These are phyloP conservation scores for Acanthosepion pharaonis DNA, from an alignment of 2,888 invertebrate genomes.

Conservation along the genomic window DNA sequence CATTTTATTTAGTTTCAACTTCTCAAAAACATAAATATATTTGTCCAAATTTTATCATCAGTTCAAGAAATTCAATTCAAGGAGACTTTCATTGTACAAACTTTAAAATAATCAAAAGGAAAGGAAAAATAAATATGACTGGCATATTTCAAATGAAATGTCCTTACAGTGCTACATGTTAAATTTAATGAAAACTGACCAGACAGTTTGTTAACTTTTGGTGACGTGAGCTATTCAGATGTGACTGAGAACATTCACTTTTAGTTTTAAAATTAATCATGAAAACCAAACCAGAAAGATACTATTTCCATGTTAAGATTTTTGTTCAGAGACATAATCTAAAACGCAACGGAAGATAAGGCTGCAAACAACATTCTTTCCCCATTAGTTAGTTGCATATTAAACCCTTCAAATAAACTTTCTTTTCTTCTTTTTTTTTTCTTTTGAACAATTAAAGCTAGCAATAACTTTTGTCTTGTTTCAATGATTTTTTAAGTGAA, in stretches of 20 bases:
- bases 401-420: neutral
- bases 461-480: slow-evolving; percentile 21
- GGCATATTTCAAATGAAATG: neutral
- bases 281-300: neutral
- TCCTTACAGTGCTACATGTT: neutral
- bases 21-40: too few species aligned
- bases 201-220: neutral
- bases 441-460: neutral
- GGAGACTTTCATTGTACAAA: neutral
- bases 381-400: neutral
- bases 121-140: neutral
- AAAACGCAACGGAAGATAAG: neutral
- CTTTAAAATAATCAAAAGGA: neutral
- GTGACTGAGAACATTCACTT: neutral
- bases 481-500: slow-evolving; percentile 5
- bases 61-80: too few species aligned
- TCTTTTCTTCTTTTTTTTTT: neutral
- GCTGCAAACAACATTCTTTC: neutral
- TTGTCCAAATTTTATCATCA: too few species aligned
- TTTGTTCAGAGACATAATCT: neutral
- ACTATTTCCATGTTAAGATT: neutral
- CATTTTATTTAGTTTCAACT: too few species aligned
- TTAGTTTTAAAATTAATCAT: neutral
- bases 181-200: neutral
- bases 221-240: neutral